Percentiles rank a stretch among this genome's conserved stretches.
Conservation (phyloP, 2,888 invertebrate species). For the Digitonthophagus gazella region DNA sequence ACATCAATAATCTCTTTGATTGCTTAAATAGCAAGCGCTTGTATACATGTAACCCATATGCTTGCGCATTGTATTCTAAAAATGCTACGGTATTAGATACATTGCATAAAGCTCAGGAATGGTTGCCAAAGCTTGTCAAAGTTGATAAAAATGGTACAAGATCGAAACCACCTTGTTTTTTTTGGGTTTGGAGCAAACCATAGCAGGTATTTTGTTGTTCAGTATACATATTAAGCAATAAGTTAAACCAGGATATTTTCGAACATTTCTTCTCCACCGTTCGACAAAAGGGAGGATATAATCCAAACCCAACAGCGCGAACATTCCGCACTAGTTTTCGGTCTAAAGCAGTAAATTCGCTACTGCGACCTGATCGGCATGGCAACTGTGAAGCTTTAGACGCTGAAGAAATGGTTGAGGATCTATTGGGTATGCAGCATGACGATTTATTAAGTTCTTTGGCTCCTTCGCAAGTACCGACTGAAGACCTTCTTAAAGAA, state of each 20-base stretch:
- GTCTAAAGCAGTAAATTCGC: slow-evolving; percentile 5
- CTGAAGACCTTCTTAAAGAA: too few relatives aligned
- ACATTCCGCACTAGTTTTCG: slow-evolving; percentile 14
- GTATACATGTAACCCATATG: not conserved
- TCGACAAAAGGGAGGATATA: slow-evolving; percentile 19
- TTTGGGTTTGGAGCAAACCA: slow-evolving; percentile 8
- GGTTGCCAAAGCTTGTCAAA: too few relatives aligned
- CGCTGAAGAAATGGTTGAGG: not conserved
- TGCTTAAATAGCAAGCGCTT: not conserved
- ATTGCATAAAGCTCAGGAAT: not conserved
- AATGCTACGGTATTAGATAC: not conserved
- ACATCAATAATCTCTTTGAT: slow-evolving; percentile 7
- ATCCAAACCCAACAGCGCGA: slow-evolving; percentile 17
- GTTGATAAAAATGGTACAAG: too few relatives aligned
- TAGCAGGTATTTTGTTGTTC: slow-evolving; percentile 1
- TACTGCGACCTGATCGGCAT: not conserved
- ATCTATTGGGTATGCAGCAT: too few relatives aligned
- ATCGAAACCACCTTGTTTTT: slow-evolving; percentile 9
- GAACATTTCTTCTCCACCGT: slow-evolving; percentile 15
- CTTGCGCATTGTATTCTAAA: slow-evolving; percentile 1
- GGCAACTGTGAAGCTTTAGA: not conserved
- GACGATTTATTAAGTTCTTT: too few relatives aligned
- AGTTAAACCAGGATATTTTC: slow-evolving; percentile 13
- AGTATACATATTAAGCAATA: slow-evolving; percentile 9
- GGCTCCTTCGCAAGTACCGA: too few relatives aligned